These are phyloP conservation scores for Pteronotus mesoamericanus DNA, from an alignment of 2,797 vertebrate genomes.

Conservation along the genomic window DNA sequence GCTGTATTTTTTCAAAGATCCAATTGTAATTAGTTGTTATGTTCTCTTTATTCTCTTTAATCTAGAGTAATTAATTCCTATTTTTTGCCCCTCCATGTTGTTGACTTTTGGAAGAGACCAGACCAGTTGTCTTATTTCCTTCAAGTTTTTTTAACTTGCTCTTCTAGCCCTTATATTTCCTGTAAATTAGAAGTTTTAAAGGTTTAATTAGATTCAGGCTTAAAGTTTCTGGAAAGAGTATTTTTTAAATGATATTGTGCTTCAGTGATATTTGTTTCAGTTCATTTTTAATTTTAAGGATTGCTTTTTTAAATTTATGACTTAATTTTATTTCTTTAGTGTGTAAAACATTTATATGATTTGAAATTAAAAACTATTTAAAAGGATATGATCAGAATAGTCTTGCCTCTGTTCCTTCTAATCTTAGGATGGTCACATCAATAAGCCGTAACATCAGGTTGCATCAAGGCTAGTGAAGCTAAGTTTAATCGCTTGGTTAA, in stretches of 20 bases:
- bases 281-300: neutral
- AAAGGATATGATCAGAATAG: neutral
- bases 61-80: neutral
- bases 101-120: neutral
- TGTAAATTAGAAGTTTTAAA: neutral
- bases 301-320: neutral
- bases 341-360: neutral
- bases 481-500: neutral
- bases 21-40: neutral
- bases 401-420: neutral
- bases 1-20: neutral
- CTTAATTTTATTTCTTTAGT: slow-evolving; percentile 8
- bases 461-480: neutral
- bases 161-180: neutral
- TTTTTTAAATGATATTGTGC: neutral
- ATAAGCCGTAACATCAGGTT: neutral
- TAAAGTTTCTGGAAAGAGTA: neutral
- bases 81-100: neutral
- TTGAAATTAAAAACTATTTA: neutral
- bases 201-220: neutral
- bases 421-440: neutral
- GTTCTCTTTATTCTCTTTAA: neutral
- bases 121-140: neutral
- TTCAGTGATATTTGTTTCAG: neutral
- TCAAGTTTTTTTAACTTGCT: neutral